Evolutionary conservation across 2,113 vertebrate species (phyloP), one percentile per base, ranked within the genome.

Genomic region (Microtus pennsylvanicus): DNA sequence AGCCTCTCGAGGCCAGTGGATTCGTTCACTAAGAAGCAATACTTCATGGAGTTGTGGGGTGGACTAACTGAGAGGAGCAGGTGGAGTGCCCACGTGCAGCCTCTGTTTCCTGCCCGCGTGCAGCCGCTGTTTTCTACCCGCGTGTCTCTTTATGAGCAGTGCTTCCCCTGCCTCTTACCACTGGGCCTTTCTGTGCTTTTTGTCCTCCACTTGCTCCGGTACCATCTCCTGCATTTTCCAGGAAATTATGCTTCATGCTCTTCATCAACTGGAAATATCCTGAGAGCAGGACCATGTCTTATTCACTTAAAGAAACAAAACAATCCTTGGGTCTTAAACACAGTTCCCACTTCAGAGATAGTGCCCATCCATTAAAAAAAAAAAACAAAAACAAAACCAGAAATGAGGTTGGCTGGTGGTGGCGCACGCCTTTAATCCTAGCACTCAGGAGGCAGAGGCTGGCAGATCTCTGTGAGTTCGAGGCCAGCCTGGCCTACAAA

Each of bases 71-170:
- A 67, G 17, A 6, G 12, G 30, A 11, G 45, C 8, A 67, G 72
- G 30, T 30, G 2, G 7, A 35, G 35, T 14, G 35, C 28, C 22
- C 13, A 1, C 1, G 13, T 0, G 12, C 30, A 3, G 4, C 50
- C 19, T 19, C 6, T 21, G 9, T 72, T 45, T 91, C n/a, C n/a
- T 14, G 35, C 28, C 22, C 13, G 2, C 1, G 13, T 0, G 12
- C 30, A 3, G 4, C 50, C 19, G 24, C 6, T 21, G 9, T 72
- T 45, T 91, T 69, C 35, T 47, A 6, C 61, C 80, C 70, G 30
- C 3, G 0, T 12, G 22, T 14, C 33, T 76, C 26, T 70, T 22
- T 80, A 21, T 58, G 47, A 38, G 2, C 47, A 75, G 12, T 81
- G 65, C 45, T 83, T 69, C 28, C 69, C 28, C 0, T 17, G 33